These are phyloP conservation scores for Ifrita kowaldi DNA, from an alignment of 2,113 vertebrate genomes.

Conservation along the genomic window DNA sequence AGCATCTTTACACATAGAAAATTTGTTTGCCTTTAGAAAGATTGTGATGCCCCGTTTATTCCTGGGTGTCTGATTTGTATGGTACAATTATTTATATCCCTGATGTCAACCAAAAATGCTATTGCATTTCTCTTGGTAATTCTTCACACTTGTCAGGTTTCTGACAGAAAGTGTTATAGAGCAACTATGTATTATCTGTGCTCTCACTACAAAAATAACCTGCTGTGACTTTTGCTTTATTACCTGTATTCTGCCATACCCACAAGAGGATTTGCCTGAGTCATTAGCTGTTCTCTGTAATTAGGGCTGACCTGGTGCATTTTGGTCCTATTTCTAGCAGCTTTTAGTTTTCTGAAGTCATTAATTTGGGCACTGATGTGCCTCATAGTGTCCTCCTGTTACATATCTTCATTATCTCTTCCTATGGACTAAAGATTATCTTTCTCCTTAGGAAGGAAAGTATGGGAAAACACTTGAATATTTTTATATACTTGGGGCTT, in stretches of 20 bases:
- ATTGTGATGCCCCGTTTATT: not conserved
- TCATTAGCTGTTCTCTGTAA: slow-evolving; percentile 8
- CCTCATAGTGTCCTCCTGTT: not conserved
- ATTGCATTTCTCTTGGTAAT: not conserved
- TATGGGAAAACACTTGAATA: not conserved
- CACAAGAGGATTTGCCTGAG: not conserved
- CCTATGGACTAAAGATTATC: not conserved
- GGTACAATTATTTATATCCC: not conserved
- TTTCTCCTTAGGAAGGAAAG: not conserved
- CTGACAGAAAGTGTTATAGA: not conserved
- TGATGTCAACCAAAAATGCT: not conserved
- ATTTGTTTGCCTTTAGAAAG: not conserved
- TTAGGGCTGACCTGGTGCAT: not conserved
- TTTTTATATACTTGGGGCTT: not conserved
- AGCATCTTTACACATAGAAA: not conserved
- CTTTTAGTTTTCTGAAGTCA: not conserved
- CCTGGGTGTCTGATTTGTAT: not conserved
- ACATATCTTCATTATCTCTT: not conserved
- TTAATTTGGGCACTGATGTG: not conserved
- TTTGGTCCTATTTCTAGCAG: slow-evolving; percentile 6
- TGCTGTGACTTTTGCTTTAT: not conserved
- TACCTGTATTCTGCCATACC: not conserved
- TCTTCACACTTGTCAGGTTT: not conserved
- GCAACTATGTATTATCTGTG: not conserved
- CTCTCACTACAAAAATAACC: not conserved